Base-by-base conservation (phyloP, 2,113 vertebrate species). In the Pogona vitticeps region DNA sequence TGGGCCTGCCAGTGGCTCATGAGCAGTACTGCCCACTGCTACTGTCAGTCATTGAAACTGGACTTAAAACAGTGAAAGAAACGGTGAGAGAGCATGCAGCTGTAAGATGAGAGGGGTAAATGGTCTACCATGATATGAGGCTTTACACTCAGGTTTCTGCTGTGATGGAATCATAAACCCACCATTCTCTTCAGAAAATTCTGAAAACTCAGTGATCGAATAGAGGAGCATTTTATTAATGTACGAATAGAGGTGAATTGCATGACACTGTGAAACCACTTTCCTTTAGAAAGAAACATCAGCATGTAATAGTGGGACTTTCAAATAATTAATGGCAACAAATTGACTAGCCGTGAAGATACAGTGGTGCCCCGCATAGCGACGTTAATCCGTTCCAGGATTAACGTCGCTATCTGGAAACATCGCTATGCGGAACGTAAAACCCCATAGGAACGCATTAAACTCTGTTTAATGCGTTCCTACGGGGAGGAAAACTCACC, bases 201-300 rank as follows among this genome's bases (percentile, higher is more conserved):
- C 17, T 36, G 36, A 40, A 82, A 72, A 86, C 28, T 20, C n/a
- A 82, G 8, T n/a, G n/a, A 59, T 40, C 71, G n/a, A 81, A 21
- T 61, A 17, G 83, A 42, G 56, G 65, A 59, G 46, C 21, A 67
- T 67, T 73, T 72, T 72, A 75, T 63, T 85, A 31, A 63, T 2
- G 0, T 83, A 75, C 33, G 52, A 90, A 42, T 33, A 2, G n/a
- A n/a, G 17, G 89, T 84, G 68, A 67, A 85, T 80, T 87, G 14
- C 81, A 56, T 89, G 46, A 88, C 82, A 90, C 84, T 90, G 33
- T 67, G 82, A 76, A 52, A 91, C 12, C 80, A 80, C 38, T 87
- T 26, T 91, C 68, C 12, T 0, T 33, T 70, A 70, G 67, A 80
- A 87, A 86, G 59, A 70, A 90, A 88, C 67, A 56, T 76, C 84